phyloP scores from a whole-genome alignment of 1,140 invertebrate species.

The Conus betulinus region DNA sequence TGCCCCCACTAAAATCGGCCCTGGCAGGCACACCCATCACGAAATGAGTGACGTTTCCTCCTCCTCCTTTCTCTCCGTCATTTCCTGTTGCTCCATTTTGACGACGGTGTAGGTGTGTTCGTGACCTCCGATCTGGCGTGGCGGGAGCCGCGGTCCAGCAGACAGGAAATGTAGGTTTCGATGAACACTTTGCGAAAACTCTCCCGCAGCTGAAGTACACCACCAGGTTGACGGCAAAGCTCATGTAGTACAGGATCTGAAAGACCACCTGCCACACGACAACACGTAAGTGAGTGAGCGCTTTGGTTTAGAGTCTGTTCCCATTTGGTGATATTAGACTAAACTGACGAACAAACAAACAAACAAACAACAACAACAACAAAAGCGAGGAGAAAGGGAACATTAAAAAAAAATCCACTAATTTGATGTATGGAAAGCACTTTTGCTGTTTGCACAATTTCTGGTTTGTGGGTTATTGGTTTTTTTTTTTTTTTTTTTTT shows the following conservation, averaged over 20 bases:
- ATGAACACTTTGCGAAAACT: conserved; percentile 57
- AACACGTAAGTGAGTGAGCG: no score
- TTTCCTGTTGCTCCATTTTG: conserved; percentile 33
- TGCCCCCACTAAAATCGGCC: neutral
- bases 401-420: no score
- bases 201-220: conserved; percentile 78
- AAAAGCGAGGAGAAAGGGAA: no score
- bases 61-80: conserved; percentile 21
- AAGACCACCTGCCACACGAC: conserved; percentile 73
- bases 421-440: no score
- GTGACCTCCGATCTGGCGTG: conserved; percentile 1
- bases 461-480: no score
- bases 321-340: no score
- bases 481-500: no score
- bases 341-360: no score
- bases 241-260: conserved; percentile 84
- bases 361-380: no score
- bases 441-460: no score
- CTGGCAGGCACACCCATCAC: neutral
- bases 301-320: neutral
- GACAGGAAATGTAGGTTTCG: conserved; percentile 45
- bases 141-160: neutral
- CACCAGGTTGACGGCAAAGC: conserved; percentile 90
- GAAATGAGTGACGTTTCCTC: conserved; percentile 39
- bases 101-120: conserved; percentile 38